These are phyloP conservation scores for Agapornis roseicollis DNA, from an alignment of 2,113 vertebrate genomes.

Conservation along the genomic window DNA sequence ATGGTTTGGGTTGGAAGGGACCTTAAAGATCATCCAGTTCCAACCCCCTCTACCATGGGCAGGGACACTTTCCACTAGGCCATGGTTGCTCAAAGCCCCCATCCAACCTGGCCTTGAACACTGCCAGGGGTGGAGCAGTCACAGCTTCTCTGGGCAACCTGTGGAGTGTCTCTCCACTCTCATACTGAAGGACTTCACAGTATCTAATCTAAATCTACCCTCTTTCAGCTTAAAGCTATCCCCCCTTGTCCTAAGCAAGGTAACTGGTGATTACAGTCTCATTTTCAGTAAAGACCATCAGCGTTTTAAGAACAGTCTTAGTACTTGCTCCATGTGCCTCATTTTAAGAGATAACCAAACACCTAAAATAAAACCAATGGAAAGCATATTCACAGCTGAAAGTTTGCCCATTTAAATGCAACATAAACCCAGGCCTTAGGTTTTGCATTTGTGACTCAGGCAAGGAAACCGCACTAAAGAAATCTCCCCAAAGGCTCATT, in stretches of 20 bases:
- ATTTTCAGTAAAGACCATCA: neutral
- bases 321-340: neutral
- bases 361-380: neutral
- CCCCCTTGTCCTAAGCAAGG: neutral
- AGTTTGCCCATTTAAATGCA: neutral
- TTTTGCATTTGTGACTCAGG: accelerated
- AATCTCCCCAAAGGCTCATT: neutral
- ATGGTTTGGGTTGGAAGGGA: neutral
- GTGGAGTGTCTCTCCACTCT: neutral
- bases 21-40: neutral
- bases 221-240: neutral
- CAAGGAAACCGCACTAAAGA: neutral
- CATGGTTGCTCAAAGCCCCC: neutral
- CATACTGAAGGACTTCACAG: neutral
- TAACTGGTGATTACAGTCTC: neutral
- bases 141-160: neutral
- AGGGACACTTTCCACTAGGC: neutral
- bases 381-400: neutral
- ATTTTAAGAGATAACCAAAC: neutral
- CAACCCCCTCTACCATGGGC: neutral
- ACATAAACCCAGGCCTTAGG: neutral
- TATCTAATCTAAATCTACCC: neutral
- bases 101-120: neutral
- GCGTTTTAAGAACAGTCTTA: neutral
- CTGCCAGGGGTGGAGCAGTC: neutral